Conservation (phyloP, 2,113 vertebrate genomes). For the Synchiropus splendidus region DNA sequence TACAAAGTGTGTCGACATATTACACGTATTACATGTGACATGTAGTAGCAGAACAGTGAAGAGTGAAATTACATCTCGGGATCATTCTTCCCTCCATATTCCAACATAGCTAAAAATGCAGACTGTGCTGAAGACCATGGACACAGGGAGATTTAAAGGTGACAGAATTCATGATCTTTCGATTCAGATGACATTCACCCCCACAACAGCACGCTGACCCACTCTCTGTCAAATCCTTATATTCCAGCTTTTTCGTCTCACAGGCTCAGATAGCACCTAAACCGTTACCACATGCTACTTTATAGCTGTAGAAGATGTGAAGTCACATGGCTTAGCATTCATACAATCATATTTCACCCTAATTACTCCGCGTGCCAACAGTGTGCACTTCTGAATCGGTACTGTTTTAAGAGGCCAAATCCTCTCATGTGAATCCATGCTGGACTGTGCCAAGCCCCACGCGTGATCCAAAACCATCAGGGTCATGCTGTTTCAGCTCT, state of each 20-base stretch:
- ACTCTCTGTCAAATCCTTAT: too few relatives aligned
- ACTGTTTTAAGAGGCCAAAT: conserved; percentile 22
- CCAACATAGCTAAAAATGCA: too few relatives aligned
- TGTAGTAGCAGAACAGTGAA: conserved; percentile 9
- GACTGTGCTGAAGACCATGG: too few relatives aligned
- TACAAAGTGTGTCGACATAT: too few relatives aligned
- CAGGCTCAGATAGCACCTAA: not conserved
- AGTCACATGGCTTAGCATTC: not conserved
- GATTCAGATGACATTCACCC: too few relatives aligned
- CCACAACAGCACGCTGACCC: too few relatives aligned
- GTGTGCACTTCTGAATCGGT: conserved; percentile 16
- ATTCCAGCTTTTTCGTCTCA: not conserved
- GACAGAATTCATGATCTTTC: too few relatives aligned
- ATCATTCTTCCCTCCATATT: too few relatives aligned
- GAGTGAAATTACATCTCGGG: not conserved
- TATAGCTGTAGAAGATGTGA: not conserved
- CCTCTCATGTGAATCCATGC: conserved; percentile 32
- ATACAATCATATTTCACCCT: conserved; percentile 21
- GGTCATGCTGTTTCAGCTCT: conserved; percentile 20
- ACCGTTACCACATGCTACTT: not conserved
- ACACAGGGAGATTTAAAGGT: too few relatives aligned
- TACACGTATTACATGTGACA: too few relatives aligned
- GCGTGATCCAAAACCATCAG: conserved; percentile 28
- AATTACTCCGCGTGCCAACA: conserved; percentile 31
- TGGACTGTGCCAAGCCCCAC: conserved; percentile 11